Conservation (phyloP, 2,113 vertebrate genomes). For the Orcinus orca region DNA sequence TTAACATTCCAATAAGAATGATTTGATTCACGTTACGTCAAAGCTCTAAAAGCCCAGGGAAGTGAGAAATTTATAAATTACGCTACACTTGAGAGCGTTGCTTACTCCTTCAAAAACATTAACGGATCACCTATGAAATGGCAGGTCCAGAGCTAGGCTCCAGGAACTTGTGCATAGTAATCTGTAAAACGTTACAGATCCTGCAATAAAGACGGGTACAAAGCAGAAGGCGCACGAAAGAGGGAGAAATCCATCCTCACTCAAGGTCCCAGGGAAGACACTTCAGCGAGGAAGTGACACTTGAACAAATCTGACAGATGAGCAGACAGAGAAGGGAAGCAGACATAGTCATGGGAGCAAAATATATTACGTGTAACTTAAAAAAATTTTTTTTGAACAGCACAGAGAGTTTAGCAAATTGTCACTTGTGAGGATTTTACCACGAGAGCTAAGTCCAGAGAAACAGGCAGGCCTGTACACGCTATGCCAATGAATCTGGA, state of each 20-base stretch:
- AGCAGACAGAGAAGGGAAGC: neutral
- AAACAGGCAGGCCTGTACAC: neutral
- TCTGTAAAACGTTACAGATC: neutral
- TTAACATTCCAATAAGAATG: neutral
- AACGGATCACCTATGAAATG: neutral
- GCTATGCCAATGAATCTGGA: neutral
- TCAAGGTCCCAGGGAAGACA: neutral
- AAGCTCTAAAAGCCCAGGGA: neutral
- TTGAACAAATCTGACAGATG: neutral
- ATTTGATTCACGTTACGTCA: neutral
- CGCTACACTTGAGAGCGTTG: neutral
- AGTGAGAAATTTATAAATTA: neutral
- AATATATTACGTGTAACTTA: neutral
- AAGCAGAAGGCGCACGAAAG: neutral
- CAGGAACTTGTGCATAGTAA: neutral
- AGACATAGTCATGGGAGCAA: neutral
- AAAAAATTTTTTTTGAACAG: neutral
- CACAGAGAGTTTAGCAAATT: neutral
- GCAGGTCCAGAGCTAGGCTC: neutral
- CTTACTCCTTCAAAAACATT: neutral
- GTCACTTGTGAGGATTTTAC: neutral
- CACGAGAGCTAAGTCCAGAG: fast-evolving
- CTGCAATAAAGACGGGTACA: too few relatives aligned
- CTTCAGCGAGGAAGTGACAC: neutral
- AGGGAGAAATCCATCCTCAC: neutral